Base-by-base conservation (phyloP, 2,797 vertebrate genomes). In the Muscicapa striata region DNA sequence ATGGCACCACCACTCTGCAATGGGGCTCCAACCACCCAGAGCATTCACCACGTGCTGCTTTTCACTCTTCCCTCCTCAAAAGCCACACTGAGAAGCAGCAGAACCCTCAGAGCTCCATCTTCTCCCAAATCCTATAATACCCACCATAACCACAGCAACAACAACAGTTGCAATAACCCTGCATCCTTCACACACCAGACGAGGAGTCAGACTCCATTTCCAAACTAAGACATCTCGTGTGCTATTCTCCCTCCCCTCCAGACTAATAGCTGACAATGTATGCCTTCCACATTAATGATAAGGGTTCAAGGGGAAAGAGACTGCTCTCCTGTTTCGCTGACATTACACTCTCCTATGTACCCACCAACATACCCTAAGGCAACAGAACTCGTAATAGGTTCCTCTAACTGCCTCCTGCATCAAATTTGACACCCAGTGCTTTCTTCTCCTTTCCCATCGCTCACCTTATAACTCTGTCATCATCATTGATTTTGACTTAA, bases 401-500 rank as follows among this genome's bases (percentile, higher is more conserved):
- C 95, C 91, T 97, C 97, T 95, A 91, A 95, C 97, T 93, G 94
- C 93, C 95, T 97, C 91, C 94, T 88, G 94, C 95, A 95, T 97
- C 96, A 91, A 54, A 95, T 94, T 91, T 97, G 97, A 98, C 97
- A 97, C 73, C 5, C 12, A 49, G 69, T 16, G 59, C 97, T 97
- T 97, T 96, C 96, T 96, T 96, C 96, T 94, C 91, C 95, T 89
- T 96, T 94, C 93, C 95, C 90, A 89, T 63, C 5, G 27, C 90
- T 97, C 48, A 76, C 89, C 96, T 97, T 94, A 94, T 86, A 93
- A 94, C 94, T 96, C 96, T 94, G 95, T 97, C 96, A 94, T 87
- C 83, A 90, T 97, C 96, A 96, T 84, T 96, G 97, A 97, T 97
- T 98, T 89, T 97, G 97, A 98, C 94, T 97, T 85, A 93, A 90